Percentiles rank a stretch among this genome's conserved stretches.
phyloP scores from a whole-genome alignment of 2,888 invertebrate genomes.

The Schizotus pectinicornis region DNA sequence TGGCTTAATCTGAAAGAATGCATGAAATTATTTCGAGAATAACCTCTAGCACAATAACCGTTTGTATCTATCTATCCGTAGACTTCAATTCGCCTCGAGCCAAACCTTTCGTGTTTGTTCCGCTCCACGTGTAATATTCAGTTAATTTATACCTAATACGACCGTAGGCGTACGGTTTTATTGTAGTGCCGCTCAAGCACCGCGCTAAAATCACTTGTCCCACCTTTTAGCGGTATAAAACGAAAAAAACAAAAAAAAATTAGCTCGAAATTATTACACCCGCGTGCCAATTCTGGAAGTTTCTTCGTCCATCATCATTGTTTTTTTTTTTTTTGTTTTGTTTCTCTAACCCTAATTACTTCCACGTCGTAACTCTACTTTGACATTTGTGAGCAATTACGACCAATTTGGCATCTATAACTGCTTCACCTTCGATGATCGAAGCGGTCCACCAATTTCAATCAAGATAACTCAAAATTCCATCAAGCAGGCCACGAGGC shows the following conservation, averaged over 20 bases:
- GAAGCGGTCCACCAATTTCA: too few species aligned
- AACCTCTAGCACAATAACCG: slow-evolving; percentile 2
- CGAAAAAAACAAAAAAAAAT: too few species aligned
- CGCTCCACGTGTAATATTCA: slow-evolving; percentile 28
- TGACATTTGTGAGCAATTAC: too few species aligned
- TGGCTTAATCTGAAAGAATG: slow-evolving; percentile 29
- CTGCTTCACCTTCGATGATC: too few species aligned
- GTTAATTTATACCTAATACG: slow-evolving; percentile 27
- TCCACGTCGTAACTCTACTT: too few species aligned
- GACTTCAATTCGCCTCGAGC: slow-evolving; percentile 16
- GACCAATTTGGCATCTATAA: too few species aligned
- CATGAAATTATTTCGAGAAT: slow-evolving; percentile 27
- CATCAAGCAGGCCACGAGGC: too few species aligned
- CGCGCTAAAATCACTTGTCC: slow-evolving; percentile 14
- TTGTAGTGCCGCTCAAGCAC: slow-evolving; percentile 11
- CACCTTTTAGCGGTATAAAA: background rate
- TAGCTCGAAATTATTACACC: too few species aligned
- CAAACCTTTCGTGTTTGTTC: slow-evolving; percentile 28
- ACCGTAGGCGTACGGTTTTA: slow-evolving; percentile 15
- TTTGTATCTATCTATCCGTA: background rate
- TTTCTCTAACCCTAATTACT: background rate
- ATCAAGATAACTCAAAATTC: too few species aligned
- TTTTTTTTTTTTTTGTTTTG: background rate
- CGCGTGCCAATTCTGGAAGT: background rate
- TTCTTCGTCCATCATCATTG: too few species aligned